Conservation (phyloP, 2,113 vertebrate species). For the Picathartes gymnocephalus region DNA sequence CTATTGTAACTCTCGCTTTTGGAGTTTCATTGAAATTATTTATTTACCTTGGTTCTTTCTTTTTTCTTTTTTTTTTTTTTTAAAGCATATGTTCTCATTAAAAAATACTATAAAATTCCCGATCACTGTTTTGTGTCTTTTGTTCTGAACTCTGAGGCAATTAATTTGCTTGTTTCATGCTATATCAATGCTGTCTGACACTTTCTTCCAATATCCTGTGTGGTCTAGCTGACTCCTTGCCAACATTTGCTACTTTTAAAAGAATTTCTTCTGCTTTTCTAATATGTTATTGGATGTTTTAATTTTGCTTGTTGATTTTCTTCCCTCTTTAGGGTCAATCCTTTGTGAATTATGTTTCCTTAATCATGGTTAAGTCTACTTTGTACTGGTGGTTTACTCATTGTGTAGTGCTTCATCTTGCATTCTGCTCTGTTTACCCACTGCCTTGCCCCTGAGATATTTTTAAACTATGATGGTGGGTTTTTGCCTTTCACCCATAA, state of each 20-base stretch:
- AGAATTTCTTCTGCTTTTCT: background rate
- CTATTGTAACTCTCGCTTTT: background rate
- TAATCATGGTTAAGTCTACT: background rate
- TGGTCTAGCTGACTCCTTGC: background rate
- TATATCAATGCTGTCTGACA: background rate
- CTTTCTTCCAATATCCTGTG: background rate
- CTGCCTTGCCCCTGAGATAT: background rate
- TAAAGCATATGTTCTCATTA: slow-evolving; percentile 1
- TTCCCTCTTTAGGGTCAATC: background rate
- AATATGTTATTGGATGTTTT: background rate
- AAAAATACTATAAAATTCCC: background rate
- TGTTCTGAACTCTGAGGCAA: background rate
- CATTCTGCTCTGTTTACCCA: background rate
- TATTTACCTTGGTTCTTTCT: background rate
- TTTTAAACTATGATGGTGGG: background rate
- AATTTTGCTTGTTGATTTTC: slow-evolving; percentile 1
- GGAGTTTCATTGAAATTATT: background rate
- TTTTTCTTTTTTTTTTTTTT: background rate
- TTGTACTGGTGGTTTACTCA: background rate
- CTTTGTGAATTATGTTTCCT: background rate
- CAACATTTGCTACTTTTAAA: background rate
- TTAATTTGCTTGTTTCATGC: background rate
- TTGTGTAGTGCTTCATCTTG: background rate
- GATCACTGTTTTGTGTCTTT: slow-evolving; percentile 7
- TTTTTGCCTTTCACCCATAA: background rate